Evolutionary conservation across 2,888 invertebrate species (phyloP), one percentile per base, ranked within the genome.

Genomic region (Perizoma affinitatum): DNA sequence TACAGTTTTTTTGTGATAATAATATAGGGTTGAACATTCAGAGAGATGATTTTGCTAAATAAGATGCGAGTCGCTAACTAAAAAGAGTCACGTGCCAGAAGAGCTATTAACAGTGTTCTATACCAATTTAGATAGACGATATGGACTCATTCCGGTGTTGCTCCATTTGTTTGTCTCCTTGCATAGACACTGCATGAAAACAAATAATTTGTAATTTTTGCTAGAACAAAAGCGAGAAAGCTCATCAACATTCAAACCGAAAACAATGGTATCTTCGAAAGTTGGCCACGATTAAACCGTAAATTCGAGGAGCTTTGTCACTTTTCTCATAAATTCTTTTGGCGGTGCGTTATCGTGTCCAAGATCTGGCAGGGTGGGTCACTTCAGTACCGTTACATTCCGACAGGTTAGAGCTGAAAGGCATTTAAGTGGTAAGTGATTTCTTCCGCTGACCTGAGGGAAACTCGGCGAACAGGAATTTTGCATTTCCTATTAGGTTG

Each of bases 301-400:
- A 53, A 69, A 69, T 57, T 67, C 54, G 11, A 42, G 41, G 48
- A 65, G 55, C 58, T 66, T 57, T 62, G 68, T 67, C 65, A 66
- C 54, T 65, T 63, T 58, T 38, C 55, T 65, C 69, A 67, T 67
- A 69, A 69, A 67, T 67, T 69, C 66, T 63, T 68, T 66, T 53
- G 54, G 48, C 61, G 51, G 46, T 58, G 60, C 58, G 65, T 58
- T 67, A 69, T 68, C 68, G 43, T 40, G 61, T 59, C 61, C 41
- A 35, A 54, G 52, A 69, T 69, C 65, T 58, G 38, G 38, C 38
- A 38, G 38, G 38, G 38, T 3, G 22, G 1, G 22, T 38, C 38
- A 38, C 38, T 38, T 7, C 22, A 3, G 10, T 40, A 58, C 59
- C 55, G 58, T 54, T 61, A 59, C 52, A 36, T 51, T 56, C 40